Conservation (phyloP, 2,888 invertebrate genomes). For the Spodoptera littoralis region DNA sequence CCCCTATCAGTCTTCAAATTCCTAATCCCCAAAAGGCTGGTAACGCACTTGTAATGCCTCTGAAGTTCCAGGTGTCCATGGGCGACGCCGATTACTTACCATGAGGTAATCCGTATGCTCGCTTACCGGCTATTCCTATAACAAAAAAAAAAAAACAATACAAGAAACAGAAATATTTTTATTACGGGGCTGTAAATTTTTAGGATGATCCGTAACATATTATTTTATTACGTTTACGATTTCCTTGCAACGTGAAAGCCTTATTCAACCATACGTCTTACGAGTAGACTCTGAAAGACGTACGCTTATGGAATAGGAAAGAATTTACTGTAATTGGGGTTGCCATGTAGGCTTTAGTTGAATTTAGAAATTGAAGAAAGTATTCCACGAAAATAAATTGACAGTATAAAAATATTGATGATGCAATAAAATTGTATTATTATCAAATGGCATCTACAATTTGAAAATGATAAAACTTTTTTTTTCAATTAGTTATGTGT, state of each 20-base stretch:
- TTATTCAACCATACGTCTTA: slow-evolving; percentile 52
- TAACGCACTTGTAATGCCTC: too few species aligned
- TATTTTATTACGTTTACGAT: slow-evolving; percentile 57
- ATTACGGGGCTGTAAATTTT: slow-evolving; percentile 40
- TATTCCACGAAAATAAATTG: neutral
- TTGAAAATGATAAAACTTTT: too few species aligned
- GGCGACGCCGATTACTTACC: too few species aligned
- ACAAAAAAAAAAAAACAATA: too few species aligned
- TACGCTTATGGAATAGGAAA: slow-evolving; percentile 63
- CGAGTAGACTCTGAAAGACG: slow-evolving; percentile 56
- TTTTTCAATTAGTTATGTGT: too few species aligned
- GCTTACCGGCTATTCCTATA: too few species aligned
- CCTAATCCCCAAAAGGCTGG: too few species aligned
- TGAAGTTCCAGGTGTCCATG: too few species aligned
- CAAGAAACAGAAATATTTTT: slow-evolving; percentile 20
- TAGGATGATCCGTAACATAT: slow-evolving; percentile 58
- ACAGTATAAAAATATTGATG: neutral
- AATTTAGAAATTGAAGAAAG: neutral
- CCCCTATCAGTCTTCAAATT: too few species aligned
- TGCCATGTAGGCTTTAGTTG: slow-evolving; percentile 25
- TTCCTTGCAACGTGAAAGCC: slow-evolving; percentile 53
- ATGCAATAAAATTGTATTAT: too few species aligned
- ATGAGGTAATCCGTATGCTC: too few species aligned
- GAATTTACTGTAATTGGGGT: slow-evolving; percentile 54
- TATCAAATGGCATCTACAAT: too few species aligned